Evolutionary conservation across 2,888 invertebrate species (phyloP).

Genomic region (Cerceris ruficornis): DNA sequence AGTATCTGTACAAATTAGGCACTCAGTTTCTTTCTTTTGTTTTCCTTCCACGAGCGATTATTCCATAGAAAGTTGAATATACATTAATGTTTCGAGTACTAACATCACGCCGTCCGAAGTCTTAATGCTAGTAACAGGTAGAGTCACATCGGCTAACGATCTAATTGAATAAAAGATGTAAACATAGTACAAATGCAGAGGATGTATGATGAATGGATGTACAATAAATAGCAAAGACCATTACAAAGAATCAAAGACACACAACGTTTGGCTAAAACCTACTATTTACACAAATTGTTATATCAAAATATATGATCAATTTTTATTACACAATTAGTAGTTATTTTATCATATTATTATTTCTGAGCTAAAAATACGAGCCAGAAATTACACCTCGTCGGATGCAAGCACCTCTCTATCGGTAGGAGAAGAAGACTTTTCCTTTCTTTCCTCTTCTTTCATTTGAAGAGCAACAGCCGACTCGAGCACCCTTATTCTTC

Average conservation of each 20-base stretch:
- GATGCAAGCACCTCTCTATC: constrained; percentile 77
- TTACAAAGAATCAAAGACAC: constrained; percentile 75
- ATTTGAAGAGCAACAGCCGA: constrained; percentile 83
- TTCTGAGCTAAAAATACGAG: constrained; percentile 49
- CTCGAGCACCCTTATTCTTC: constrained; percentile 90
- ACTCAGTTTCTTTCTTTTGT: constrained; percentile 60
- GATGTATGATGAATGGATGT: constrained; percentile 76
- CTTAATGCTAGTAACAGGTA: constrained; percentile 57
- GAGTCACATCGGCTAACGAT: constrained; percentile 42
- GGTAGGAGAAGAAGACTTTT: constrained; percentile 74
- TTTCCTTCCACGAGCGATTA: constrained; percentile 66
- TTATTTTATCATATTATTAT: constrained; percentile 63
- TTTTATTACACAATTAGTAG: constrained; percentile 73
- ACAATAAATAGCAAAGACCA: constrained; percentile 81
- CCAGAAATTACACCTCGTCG: constrained; percentile 78
- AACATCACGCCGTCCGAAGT: constrained; percentile 67
- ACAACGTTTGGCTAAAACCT: constrained; percentile 77
- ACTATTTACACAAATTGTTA: constrained; percentile 81
- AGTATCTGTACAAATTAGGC: constrained; percentile 81
- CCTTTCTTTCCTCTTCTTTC: constrained; percentile 80
- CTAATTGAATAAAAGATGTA: constrained; percentile 63
- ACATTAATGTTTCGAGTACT: constrained; percentile 74
- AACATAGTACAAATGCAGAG: constrained; percentile 68
- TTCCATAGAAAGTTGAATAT: constrained; percentile 64
- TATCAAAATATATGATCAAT: constrained; percentile 80